These are phyloP conservation scores for Pseudotriccus pelzelni DNA, from an alignment of 2,797 vertebrate genomes.

Conservation along the genomic window DNA sequence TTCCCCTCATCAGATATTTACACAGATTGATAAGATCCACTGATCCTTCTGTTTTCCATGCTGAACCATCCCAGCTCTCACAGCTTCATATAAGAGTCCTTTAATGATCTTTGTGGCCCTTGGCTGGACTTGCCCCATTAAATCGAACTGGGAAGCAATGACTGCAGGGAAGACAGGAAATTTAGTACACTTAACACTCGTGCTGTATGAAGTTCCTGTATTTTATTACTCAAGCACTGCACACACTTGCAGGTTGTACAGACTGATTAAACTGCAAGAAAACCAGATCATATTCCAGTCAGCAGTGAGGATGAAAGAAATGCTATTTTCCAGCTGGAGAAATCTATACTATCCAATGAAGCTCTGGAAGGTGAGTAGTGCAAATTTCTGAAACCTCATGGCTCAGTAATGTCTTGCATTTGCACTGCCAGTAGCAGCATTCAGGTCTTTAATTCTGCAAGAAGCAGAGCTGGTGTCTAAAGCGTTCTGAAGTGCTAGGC, in stretches of 20 bases:
- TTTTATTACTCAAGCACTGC: neutral
- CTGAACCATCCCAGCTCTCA: neutral
- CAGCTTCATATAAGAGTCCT: neutral
- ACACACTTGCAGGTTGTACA: constrained; percentile 84
- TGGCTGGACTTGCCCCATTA: neutral
- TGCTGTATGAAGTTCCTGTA: neutral
- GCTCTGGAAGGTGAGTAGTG: constrained; percentile 83
- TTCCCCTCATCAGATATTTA: neutral
- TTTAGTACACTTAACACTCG: neutral
- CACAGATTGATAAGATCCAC: neutral
- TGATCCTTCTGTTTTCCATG: neutral
- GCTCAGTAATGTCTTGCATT: neutral
- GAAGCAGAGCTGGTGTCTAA: neutral
- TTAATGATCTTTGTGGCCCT: neutral
- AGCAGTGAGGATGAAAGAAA: constrained; percentile 95
- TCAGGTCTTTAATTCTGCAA: neutral
- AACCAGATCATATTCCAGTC: constrained; percentile 87
- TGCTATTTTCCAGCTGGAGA: constrained; percentile 87
- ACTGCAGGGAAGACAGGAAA: neutral
- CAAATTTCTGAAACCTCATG: neutral
- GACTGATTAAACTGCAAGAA: constrained; percentile 92
- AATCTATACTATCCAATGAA: constrained; percentile 79
- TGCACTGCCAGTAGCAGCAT: neutral
- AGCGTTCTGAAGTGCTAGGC: neutral
- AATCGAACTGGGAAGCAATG: neutral